Conservation (phyloP, 2,888 invertebrate species). For the Muschampia plurimacula region DNA sequence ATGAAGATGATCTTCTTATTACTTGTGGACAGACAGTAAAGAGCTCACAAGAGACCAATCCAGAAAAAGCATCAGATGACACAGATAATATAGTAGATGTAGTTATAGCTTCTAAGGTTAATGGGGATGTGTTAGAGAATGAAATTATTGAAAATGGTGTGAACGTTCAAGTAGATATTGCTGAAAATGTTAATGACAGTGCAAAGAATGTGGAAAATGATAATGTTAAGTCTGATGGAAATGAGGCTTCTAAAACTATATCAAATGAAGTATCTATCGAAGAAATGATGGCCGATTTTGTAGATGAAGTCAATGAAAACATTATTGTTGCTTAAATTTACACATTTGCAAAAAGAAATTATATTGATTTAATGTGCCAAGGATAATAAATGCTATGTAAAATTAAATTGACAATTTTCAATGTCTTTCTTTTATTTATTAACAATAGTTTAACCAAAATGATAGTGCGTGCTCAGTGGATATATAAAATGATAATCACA, state of each 20-base stretch:
- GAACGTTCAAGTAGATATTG: constrained; percentile 27
- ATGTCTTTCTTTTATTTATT: not conserved
- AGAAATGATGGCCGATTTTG: constrained; percentile 81
- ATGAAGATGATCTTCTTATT: constrained; percentile 77
- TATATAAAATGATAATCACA: too few species aligned
- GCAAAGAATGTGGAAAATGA: constrained; percentile 1
- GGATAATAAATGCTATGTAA: constrained; percentile 8
- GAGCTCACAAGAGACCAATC: constrained; percentile 59
- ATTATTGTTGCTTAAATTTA: constrained; percentile 12
- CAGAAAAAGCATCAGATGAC: constrained; percentile 48
- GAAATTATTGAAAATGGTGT: constrained; percentile 50
- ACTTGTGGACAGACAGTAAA: constrained; percentile 70
- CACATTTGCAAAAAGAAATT: not conserved
- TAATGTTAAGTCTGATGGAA: not conserved
- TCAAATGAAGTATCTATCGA: constrained; percentile 59
- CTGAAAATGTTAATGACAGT: not conserved
- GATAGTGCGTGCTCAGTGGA: too few species aligned
- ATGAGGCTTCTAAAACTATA: not conserved
- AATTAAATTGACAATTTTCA: too few species aligned
- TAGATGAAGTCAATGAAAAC: constrained; percentile 73
- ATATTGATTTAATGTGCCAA: constrained; percentile 16
- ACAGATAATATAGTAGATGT: constrained; percentile 36
- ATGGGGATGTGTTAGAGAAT: constrained; percentile 53
- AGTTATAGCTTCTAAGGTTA: constrained; percentile 52
- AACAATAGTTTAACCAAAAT: not conserved